phyloP scores from a whole-genome alignment of 2,888 invertebrate genomes.

The Euplagia quadripunctaria region DNA sequence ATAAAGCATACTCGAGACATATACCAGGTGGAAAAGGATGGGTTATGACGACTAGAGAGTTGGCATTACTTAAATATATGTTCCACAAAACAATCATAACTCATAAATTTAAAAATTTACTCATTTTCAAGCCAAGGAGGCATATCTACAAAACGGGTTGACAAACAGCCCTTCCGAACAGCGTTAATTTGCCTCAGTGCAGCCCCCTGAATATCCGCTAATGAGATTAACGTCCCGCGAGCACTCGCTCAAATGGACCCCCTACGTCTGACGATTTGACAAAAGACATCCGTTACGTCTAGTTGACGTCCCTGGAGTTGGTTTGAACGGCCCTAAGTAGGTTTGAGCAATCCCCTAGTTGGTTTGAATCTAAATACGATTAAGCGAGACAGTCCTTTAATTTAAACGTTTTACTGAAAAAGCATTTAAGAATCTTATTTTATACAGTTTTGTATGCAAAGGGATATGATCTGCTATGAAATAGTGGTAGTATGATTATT shows the following conservation, averaged over 20 bases:
- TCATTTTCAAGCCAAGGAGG: slow-evolving; percentile 2
- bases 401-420: slow-evolving; percentile 18
- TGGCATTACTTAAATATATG: too few species aligned
- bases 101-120: slow-evolving; percentile 21
- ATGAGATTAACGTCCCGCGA: slow-evolving; percentile 65
- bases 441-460: background rate
- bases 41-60: too few species aligned
- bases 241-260: slow-evolving; percentile 66
- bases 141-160: slow-evolving; percentile 20
- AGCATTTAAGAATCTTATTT: background rate
- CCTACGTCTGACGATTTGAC: slow-evolving; percentile 61
- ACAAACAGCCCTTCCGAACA: slow-evolving; percentile 38
- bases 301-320: slow-evolving; percentile 15
- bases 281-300: slow-evolving; percentile 56
- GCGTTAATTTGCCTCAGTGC: slow-evolving; percentile 63
- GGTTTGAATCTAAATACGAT: slow-evolving; percentile 43
- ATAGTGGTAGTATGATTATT: too few species aligned
- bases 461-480: background rate
- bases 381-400: slow-evolving; percentile 28
- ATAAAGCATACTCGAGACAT: too few species aligned
- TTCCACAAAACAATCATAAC: background rate
- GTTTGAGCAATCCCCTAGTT: slow-evolving; percentile 11
- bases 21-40: too few species aligned
- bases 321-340: slow-evolving; percentile 10
- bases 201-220: slow-evolving; percentile 63